Evolutionary conservation across 2,888 invertebrate genomes (phyloP), one percentile per base, ranked within the genome.

Genomic region (Azorinus chamasolen): DNA sequence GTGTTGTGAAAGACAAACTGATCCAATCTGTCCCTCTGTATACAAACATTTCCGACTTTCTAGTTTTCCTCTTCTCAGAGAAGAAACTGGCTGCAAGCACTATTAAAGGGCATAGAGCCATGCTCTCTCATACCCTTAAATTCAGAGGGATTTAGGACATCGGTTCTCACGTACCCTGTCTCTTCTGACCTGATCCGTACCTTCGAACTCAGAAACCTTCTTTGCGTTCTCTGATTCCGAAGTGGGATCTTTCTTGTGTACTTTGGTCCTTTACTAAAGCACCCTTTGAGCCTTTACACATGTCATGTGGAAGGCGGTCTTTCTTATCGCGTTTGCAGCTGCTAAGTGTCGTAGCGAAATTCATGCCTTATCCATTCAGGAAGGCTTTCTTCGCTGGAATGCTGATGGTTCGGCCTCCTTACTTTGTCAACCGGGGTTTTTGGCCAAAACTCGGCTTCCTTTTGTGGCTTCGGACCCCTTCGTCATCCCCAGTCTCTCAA

Each of bases 291-390:
- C 32, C 32, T 6, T 32, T 32, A 32, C 32, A 6, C 32, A 32
- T 32, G 5, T 32, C 5, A 32, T 10, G 4, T 32, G 32, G 32
- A 32, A 32, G 10, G 10, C 32, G 4, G 32, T 32, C 32, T 32
- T 32, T 10, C 32, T 32, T 6, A 4, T 32, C 10, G 10, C 32
- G 4, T 32, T 32, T 32, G 32, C 32, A 10, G 25, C 54, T 27
- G 27, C 54, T 10, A 54, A 37, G n/a, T 6, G 54, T 3, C 5
- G 54, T 2, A 12, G 54, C 5, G 54, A 54, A n/a, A 54, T 32
- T n/a, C 54, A 54, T 54, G 54, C 54, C n/a, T n/a, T 54, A 3
- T 54, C 54, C 22, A n/a, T 37, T 54, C 8, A 37, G n/a, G 37
- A 22, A 10, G 41, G 24, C 20, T 1, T 8, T 57, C 20, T 76